Conservation (phyloP, 1,140 invertebrate species). For the Helicoverpa armigera region DNA sequence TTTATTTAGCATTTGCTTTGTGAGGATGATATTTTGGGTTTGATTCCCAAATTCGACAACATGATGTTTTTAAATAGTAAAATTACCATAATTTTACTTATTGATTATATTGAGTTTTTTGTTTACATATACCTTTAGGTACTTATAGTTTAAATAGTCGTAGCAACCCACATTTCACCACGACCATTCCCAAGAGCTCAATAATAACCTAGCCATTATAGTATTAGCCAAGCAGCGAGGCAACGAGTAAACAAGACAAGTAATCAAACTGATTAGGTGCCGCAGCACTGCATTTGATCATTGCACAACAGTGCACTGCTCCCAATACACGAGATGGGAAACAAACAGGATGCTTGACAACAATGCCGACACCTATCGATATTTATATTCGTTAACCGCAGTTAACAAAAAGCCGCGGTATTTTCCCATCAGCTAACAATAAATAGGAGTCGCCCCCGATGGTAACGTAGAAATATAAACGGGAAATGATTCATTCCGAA, state of each 20-base stretch:
- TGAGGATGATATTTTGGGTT: too few species aligned
- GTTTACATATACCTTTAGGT: too few species aligned
- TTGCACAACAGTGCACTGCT: constrained; percentile 22
- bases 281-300: constrained; percentile 16
- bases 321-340: constrained; percentile 12
- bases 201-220: constrained; percentile 9
- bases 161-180: neutral
- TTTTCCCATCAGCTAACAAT: constrained; percentile 64
- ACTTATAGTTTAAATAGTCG: neutral
- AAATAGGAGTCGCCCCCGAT: constrained; percentile 65
- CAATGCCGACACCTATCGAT: constrained; percentile 20
- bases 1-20: too few species aligned
- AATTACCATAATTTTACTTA: neutral
- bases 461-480: constrained; percentile 82
- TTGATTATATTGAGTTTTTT: too few species aligned
- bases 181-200: neutral
- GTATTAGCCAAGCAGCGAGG: constrained; percentile 15
- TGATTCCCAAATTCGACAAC: too few species aligned
- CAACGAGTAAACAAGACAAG: constrained; percentile 30
- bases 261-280: constrained; percentile 40
- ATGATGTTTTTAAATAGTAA: too few species aligned
- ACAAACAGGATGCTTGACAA: neutral
- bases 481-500: constrained; percentile 85
- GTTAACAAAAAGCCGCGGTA: constrained; percentile 45
- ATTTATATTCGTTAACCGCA: constrained; percentile 45